Conservation (phyloP, 2,797 vertebrate genomes). For the Chelon auratus region DNA sequence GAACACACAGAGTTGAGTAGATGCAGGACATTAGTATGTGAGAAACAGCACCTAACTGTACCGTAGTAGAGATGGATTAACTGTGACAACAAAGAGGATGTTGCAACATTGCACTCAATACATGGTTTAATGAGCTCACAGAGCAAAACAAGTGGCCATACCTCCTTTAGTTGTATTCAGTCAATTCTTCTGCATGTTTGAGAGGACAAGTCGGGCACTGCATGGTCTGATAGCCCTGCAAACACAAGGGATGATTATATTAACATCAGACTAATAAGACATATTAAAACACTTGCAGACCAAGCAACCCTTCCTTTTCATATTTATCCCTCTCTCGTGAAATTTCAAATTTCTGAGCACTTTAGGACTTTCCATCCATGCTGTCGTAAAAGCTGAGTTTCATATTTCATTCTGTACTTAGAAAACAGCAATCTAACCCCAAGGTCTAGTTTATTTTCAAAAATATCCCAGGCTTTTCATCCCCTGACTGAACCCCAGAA, state of each 20-base stretch:
- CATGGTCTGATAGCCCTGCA: not conserved
- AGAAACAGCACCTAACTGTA: constrained; percentile 15
- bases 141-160: not conserved
- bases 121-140: not conserved
- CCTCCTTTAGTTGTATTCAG: constrained; percentile 18
- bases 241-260: not conserved
- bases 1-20: constrained; percentile 19
- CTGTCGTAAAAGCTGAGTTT: not conserved
- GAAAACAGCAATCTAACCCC: not conserved
- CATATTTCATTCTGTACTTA: not conserved
- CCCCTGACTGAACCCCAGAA: not conserved
- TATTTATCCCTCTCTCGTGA: not conserved
- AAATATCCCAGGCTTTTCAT: not conserved
- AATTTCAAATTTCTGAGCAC: not conserved
- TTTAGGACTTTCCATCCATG: not conserved
- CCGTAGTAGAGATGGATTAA: not conserved
- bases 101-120: not conserved
- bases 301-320: not conserved
- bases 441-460: not conserved
- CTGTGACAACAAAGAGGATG: constrained; percentile 6
- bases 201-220: not conserved
- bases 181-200: not conserved
- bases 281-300: not conserved
- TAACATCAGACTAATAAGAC: not conserved
- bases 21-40: constrained; percentile 22